Evolutionary conservation across 2,797 vertebrate species (phyloP), one percentile per base, ranked within the genome.

Genomic region (Staurois parvus): DNA sequence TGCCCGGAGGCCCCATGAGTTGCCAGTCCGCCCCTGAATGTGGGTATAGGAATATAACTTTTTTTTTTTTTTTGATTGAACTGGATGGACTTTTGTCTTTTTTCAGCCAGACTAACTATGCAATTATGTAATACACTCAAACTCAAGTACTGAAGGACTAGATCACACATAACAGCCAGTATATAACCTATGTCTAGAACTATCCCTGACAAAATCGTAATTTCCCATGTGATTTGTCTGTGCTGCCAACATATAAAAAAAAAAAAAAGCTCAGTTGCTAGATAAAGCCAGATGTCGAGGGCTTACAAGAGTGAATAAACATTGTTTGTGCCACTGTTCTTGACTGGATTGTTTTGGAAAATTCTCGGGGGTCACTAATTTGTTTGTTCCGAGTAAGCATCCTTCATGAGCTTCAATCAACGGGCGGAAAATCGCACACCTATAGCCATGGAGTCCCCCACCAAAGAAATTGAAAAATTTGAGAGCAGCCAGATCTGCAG

Each of bases 401-500:
- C 88, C 83, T 90, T 6, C 0, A 64, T 32, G 72, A 81, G 90
- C 89, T 89, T 91, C 88, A 89, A 89, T 78, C 74, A 29, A n/a
- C n/a, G n/a, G n/a, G n/a, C n/a, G n/a, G n/a, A n/a, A 87, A 81
- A 89, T 26, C 62, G 48, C 89, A 76, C 87, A 87, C 89, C 89
- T 84, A 88, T 91, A 91, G 94, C 92, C 89, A 99, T 99, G 98
- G 98, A 99, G 94, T n/a, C 98, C 72, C 97, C 97, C 0, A 99
- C 98, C 85, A 99, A 97, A 94, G 98, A 99, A 91, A 99, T 99
- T n/a, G 98, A 99, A 95, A 97, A 99, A 97, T 99, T 99, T 92
- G 98, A 99, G 94, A 99, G 96, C 95, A 98, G 91, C 98, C 98
- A 94, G 97, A 99, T 89, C 95, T 99, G 28, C 98, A 98, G 88